Evolutionary conservation across 2,113 vertebrate species (phyloP).

Genomic region (Phalacrocorax brasilianus): DNA sequence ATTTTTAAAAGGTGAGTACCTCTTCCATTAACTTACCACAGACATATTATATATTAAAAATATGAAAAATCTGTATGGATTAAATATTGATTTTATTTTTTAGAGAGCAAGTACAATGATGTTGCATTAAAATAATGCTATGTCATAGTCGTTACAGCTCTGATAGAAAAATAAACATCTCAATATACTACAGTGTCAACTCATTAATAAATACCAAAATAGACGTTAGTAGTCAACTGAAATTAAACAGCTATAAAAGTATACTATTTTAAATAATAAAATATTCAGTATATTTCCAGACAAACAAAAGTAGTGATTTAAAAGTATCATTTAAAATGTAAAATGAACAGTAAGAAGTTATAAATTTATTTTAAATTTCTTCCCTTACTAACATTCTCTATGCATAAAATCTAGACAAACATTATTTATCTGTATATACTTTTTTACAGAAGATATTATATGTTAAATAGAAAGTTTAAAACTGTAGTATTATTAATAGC

Average conservation of each 20-base stretch:
- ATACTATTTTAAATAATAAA: slow-evolving; percentile 67
- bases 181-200: slow-evolving; percentile 69
- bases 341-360: slow-evolving; percentile 37
- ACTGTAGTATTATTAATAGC: slow-evolving; percentile 5
- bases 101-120: slow-evolving; percentile 63
- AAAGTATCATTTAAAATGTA: slow-evolving; percentile 41
- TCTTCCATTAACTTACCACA: neutral
- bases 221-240: slow-evolving; percentile 73
- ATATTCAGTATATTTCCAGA: slow-evolving; percentile 50
- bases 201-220: slow-evolving; percentile 76
- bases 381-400: slow-evolving; percentile 50
- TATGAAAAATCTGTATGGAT: slow-evolving; percentile 18
- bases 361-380: slow-evolving; percentile 26
- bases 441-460: slow-evolving; percentile 35
- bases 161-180: slow-evolving; percentile 79
- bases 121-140: slow-evolving; percentile 68
- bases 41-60: neutral
- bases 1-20: neutral
- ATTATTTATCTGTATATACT: neutral
- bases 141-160: slow-evolving; percentile 65
- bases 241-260: slow-evolving; percentile 64
- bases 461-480: slow-evolving; percentile 49
- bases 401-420: slow-evolving; percentile 40
- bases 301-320: slow-evolving; percentile 56
- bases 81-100: slow-evolving; percentile 64